Evolutionary conservation across 2,797 vertebrate genomes (phyloP), one percentile per base, ranked within the genome.

Genomic region (Antennarius maculatus): DNA sequence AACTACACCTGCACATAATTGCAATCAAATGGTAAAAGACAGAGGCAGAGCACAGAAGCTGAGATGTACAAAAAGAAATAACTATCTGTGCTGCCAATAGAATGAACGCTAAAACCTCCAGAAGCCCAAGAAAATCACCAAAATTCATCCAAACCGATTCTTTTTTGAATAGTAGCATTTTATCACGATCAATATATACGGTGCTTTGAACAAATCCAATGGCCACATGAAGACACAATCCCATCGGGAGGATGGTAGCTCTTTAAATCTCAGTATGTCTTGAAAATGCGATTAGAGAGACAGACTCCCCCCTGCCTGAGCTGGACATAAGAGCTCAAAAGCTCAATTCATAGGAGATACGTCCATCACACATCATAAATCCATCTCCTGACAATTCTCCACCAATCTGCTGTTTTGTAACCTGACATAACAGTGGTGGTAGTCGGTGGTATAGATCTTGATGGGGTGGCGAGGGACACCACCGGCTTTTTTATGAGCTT

Each of bases 121-220:
- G 54, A 27, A 54, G 61, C 43, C 45, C 27, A 82, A 81, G 67
- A 81, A 77, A 75, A 52, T 52, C 64, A 42, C 9, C 7, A 49
- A 76, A 71, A 64, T 7, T 23, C 28, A 63, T 75, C 85, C 61
- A 65, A 56, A 64, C 43, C 59, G 54, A 41, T 49, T 63, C 14
- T 52, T 61, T 61, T 74, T 63, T 83, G 41, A 77, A 81, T 56
- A 81, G 55, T 7, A 2, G 29, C 71, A 71, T 23, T 80, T 86
- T 85, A 66, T 70, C 70, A 52, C 42, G 61, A 88, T 89, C 87
- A 80, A 88, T 89, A 75, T 61, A 53, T 37, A 71, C 48, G 51
- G 34, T 34, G 73, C 61, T 85, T 72, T 77, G 52, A 81, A 71
- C 49, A 72, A 74, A 79, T 73, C 50, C 64, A 71, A 43, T 48